Conservation (phyloP, 2,888 invertebrate species). For the Caenorhabditis afra region DNA sequence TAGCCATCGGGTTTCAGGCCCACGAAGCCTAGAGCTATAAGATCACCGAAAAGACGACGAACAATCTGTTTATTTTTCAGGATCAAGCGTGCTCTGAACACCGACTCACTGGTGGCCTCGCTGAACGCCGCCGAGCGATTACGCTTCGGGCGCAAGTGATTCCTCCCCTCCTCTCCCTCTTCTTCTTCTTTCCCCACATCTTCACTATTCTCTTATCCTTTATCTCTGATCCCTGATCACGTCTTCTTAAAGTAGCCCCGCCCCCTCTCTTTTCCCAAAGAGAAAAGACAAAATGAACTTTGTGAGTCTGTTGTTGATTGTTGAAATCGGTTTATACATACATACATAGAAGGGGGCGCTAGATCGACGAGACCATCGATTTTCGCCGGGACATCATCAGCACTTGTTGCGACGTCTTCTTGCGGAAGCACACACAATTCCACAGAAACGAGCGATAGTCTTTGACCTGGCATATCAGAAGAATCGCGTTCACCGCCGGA, state of each 20-base stretch:
- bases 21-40: too few species aligned
- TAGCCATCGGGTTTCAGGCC: too few species aligned
- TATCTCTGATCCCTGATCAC: too few species aligned
- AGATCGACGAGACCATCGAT: constrained; percentile 9
- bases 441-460: constrained; percentile 31
- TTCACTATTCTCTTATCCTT: constrained; percentile 14
- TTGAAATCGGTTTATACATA: too few species aligned
- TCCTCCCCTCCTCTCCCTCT: not conserved
- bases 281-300: too few species aligned
- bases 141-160: constrained; percentile 50
- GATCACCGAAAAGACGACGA: too few species aligned
- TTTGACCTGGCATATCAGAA: constrained; percentile 36
- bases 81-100: constrained; percentile 59
- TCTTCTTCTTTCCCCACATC: constrained; percentile 13
- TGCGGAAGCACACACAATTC: not conserved
- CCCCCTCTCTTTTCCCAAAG: not conserved
- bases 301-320: constrained; percentile 34
- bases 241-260: too few species aligned
- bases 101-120: constrained; percentile 62
- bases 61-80: too few species aligned
- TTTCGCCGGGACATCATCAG: not conserved
- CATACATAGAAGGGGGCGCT: too few species aligned
- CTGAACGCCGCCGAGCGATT: constrained; percentile 70
- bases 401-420: not conserved
- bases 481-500: constrained; percentile 26